phyloP scores from a whole-genome alignment of 2,888 invertebrate species.

The Acrobasis repandana region DNA sequence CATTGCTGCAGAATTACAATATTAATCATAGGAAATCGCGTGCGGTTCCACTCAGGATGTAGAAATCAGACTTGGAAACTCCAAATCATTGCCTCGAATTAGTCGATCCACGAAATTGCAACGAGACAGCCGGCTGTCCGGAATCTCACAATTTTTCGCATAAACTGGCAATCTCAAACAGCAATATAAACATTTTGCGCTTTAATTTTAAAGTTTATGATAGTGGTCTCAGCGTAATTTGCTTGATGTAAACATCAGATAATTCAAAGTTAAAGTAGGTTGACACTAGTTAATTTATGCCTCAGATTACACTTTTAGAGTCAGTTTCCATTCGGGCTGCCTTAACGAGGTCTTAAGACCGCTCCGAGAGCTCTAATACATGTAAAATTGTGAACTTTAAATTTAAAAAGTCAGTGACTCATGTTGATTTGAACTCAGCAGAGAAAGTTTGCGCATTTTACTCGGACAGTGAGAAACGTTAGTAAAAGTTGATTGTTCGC shows the following conservation, averaged over 20 bases:
- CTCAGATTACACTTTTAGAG: constrained; percentile 36
- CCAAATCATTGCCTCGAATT: constrained; percentile 5
- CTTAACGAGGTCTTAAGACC: constrained; percentile 29
- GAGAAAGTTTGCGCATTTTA: constrained; percentile 56
- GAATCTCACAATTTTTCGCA: not conserved
- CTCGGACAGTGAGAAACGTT: constrained; percentile 30
- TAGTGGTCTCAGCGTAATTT: constrained; percentile 49
- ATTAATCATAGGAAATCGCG: constrained; percentile 47
- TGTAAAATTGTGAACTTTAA: not conserved
- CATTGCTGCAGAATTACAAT: constrained; percentile 13
- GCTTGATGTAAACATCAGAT: constrained; percentile 35
- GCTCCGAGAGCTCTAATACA: not conserved
- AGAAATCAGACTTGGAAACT: constrained; percentile 40
- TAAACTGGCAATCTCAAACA: not conserved
- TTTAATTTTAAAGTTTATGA: constrained; percentile 41
- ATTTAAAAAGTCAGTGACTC: constrained; percentile 16
- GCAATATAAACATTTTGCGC: constrained; percentile 24
- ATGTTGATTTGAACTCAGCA: constrained; percentile 25
- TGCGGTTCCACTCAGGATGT: constrained; percentile 42
- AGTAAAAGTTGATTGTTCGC: constrained; percentile 46
- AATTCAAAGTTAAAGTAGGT: constrained; percentile 33
- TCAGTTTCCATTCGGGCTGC: constrained; percentile 30
- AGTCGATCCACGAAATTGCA: constrained; percentile 13
- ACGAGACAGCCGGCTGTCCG: not conserved
- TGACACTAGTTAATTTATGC: constrained; percentile 41